Evolutionary conservation across 2,797 vertebrate genomes (phyloP).

Genomic region (Picus viridis): DNA sequence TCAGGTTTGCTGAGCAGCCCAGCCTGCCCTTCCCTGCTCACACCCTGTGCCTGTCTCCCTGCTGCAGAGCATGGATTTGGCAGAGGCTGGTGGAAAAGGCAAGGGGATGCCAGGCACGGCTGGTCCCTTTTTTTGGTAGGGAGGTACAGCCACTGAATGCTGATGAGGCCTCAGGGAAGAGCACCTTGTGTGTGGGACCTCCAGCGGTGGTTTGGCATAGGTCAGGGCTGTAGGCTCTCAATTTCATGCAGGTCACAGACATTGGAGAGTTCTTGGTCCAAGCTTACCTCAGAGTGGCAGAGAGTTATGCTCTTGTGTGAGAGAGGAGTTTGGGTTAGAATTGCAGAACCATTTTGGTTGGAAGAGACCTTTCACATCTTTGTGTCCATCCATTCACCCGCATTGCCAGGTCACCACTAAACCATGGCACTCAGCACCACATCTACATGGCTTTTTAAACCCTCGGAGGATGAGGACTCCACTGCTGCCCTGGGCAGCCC

Average conservation of each 20-base stretch:
- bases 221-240: neutral
- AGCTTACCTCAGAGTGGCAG: neutral
- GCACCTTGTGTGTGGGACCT: rapidly evolving
- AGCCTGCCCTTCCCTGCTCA: neutral
- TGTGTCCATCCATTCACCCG: neutral
- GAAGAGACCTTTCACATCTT: neutral
- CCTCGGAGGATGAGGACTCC: neutral
- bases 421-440: neutral
- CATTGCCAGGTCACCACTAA: neutral
- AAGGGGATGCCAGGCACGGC: neutral
- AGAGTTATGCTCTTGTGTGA: neutral
- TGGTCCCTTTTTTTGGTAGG: too few species aligned
- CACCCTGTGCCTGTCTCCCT: neutral
- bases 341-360: neutral
- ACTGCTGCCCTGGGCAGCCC: neutral
- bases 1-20: neutral
- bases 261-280: too few species aligned
- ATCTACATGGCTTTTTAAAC: neutral
- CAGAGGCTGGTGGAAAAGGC: neutral
- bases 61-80: neutral
- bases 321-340: neutral
- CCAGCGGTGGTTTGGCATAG: too few species aligned
- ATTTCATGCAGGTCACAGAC: neutral
- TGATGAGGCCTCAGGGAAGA: neutral
- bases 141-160: neutral